Base-by-base conservation (phyloP, 1,140 invertebrate genomes). In the Anastrepha ludens region DNA sequence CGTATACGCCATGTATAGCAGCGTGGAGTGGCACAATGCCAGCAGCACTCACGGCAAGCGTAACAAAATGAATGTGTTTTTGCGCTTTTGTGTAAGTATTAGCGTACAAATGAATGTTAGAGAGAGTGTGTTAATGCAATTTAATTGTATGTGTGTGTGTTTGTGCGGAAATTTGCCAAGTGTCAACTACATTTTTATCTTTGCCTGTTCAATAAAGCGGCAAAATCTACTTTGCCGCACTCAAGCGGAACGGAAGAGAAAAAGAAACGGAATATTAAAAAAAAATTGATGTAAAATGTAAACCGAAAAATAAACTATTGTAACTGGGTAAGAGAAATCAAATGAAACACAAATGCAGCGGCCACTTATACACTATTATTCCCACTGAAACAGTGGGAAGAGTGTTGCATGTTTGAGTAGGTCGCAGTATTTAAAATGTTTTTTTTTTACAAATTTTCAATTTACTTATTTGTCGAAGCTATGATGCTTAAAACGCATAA, bases 161-260 rank as follows among this genome's bases (percentile, higher is more conserved):
- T 74, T 74, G 15, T 74, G 67, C 67, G 67, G 41, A 74, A 74
- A 74, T 74, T 74, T 74, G 47, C 74, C 74, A 81, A 81, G 47
- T 55, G 74, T 81, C 74, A 81, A 81, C 39, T 81, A 47, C 47
- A 81, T 58, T 81, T 81, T 81, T 81, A 81, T 81, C 74, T 81
- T 55, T 81, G 47, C 47, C 47, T 81, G 74, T 81, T 81, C 44
- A 81, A 81, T 81, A 81, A 81, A 81, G 74, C 55, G 50, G n/a
- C 47, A 81, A 81, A 81, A 81, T 81, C 47, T 81, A 81, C 74
- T 81, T 81, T 81, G 44, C n/a, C 44, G 47, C 58, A 81, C 47
- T 81, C 74, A n/a, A 81, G 47, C 47, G 17, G 15, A n/a, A 2
- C n/a, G 47, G n/a, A 29, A 50, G 47, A 13, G n/a, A 17, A 78